A percentile compares a stretch with the other conserved stretches of the same genome.
These are phyloP conservation scores for Helicoverpa zea DNA, from an alignment of 1,140 invertebrate genomes.

Conservation along the genomic window DNA sequence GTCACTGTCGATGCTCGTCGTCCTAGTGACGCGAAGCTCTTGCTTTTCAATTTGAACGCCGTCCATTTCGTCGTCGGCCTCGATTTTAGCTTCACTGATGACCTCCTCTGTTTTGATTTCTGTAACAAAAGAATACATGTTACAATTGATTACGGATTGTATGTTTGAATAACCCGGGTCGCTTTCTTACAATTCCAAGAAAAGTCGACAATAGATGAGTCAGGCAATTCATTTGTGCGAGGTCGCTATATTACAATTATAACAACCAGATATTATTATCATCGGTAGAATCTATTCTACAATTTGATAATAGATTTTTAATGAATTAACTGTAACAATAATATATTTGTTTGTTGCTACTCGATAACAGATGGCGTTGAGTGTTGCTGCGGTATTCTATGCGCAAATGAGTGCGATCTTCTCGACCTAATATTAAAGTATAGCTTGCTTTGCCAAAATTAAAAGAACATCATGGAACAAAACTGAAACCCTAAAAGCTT, in stretches of 20 bases:
- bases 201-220: conserved; percentile 83
- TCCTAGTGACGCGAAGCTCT: conserved; percentile 69
- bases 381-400: neutral
- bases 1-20: conserved; percentile 81
- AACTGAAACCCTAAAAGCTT: conserved; percentile 23
- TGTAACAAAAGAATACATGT: conserved; percentile 80
- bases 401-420: neutral
- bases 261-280: conserved; percentile 74
- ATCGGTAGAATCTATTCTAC: conserved; percentile 59
- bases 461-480: conserved; percentile 5
- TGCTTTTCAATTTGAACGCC: conserved; percentile 72
- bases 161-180: conserved; percentile 79
- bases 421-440: neutral
- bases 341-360: conserved; percentile 50
- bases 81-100: conserved; percentile 81
- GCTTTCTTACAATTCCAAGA: conserved; percentile 84
- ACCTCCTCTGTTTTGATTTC: conserved; percentile 83
- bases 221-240: conserved; percentile 75
- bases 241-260: conserved; percentile 71
- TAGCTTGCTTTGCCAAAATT: conserved; percentile 8
- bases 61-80: conserved; percentile 71
- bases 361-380: conserved; percentile 59
- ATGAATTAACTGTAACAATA: conserved; percentile 25
- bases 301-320: conserved; percentile 78
- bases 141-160: conserved; percentile 73